Evolutionary conservation across 2,113 vertebrate species (phyloP), one percentile per base, ranked within the genome.

Genomic region (Phylloscopus trochilus): DNA sequence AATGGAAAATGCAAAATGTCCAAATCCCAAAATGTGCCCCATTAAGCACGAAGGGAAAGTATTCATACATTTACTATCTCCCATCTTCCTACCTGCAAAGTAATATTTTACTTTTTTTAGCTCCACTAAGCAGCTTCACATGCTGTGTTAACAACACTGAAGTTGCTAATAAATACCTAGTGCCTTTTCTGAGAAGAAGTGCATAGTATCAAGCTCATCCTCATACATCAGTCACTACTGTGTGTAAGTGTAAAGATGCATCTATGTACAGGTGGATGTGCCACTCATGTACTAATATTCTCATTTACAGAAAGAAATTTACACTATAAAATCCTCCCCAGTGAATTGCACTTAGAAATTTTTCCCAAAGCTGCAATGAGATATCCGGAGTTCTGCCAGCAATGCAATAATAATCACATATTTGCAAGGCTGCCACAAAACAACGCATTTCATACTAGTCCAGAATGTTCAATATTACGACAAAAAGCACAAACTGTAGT

Each of bases 401-500:
- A 67, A 20, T 39, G 28, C 70, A 90, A 87, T 79, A 94, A 83
- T 74, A 79, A 96, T 91, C 14, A 59, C 43, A 62, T 82, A 89
- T 91, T 96, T 75, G 53, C 74, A 92, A 97, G 68, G 52, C 35
- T 60, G 76, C 63, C 30, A 43, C 95, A 92, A 94, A 91, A 91
- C 87, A 94, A 90, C 70, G n/a, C 70, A 75, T 91, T 95, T 93
- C 82, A 78, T 77, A 83, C 90, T 97, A 89, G 75, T 92, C 95
- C 82, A 52, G 95, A 96, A 89, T 90, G 79, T 96, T 97, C 96
- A 96, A 94, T 95, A 97, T 85, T 96, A 85, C 88, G 10, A 91
- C 70, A 96, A 97, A 97, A 97, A 98, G 93, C 92, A 94, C 94
- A 97, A 97, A 98, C 76, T 97, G 95, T 96, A 97, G 97, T 96